Base-by-base conservation (phyloP, 2,113 vertebrate species). In the Synchiropus splendidus region DNA sequence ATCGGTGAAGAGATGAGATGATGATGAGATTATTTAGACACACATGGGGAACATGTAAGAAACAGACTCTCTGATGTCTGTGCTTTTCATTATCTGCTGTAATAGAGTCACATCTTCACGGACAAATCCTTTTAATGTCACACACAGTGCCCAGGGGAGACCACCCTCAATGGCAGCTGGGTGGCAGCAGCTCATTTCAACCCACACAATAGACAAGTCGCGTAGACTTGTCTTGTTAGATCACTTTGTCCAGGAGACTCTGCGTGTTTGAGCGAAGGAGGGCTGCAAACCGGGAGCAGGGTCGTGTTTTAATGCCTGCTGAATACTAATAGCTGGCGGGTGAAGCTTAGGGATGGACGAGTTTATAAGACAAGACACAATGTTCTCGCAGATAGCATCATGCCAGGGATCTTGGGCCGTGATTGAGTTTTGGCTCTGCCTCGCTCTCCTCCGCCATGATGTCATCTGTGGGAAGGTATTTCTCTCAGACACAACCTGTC, bases 401-500 rank as follows among this genome's bases (percentile, higher is more conserved):
- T 14, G 39, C 52, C 38, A 39, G 51, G 41, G 54, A 59, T 61
- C 31, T 42, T 52, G 49, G 52, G 38, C 58, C 69, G 58, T 74
- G 58, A 74, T 70, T 27, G 34, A 72, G 61, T 51, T 37, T 54
- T 41, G 50, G 51, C 37, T 43, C 59, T 64, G 36, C 39, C 43
- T 57, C 53, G 15, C 54, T 46, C 45, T 63, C 50, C 45, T 66
- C 61, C 59, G 45, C 59, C 53, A 70, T 83, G 82, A 86, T 80
- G 82, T 85, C 80, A 83, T 81, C 58, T 48, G 71, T 64, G 65
- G 77, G 75, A 71, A 79, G 76, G 73, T 84, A 78, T 83, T 82
- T 74, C 74, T 77, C 70, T 73, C 77, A 84, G 75, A 78, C 82
- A 69, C 78, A 79, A 80, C 80, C 81, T 82, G 80, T 79, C 78